A percentile compares a stretch with the other conserved stretches of the same genome.
These are phyloP conservation scores for Palythoa grandiflora DNA, from an alignment of 92 coral and sea anemone species.

Conservation along the genomic window DNA sequence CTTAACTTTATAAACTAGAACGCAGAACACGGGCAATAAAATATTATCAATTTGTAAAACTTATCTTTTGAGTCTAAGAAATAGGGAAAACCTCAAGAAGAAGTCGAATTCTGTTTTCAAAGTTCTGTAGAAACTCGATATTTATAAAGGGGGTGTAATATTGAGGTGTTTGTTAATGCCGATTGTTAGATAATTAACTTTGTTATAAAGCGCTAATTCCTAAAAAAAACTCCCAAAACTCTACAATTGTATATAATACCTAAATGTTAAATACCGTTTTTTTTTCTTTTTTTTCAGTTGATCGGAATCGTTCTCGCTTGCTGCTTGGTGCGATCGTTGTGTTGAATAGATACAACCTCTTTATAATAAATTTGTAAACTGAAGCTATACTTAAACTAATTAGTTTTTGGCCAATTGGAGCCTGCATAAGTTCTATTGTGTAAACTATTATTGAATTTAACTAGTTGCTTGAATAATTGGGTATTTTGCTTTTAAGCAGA, in stretches of 20 bases:
- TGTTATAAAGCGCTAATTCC: no score
- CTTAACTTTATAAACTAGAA: no score
- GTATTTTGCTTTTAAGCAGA: no score
- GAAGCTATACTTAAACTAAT: neutral
- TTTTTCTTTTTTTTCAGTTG: slow-evolving; percentile 52
- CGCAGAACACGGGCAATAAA: no score
- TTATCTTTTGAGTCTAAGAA: no score
- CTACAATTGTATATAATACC: neutral
- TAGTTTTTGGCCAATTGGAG: neutral
- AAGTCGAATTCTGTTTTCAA: no score
- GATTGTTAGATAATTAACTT: neutral
- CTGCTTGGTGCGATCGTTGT: slow-evolving; percentile 79
- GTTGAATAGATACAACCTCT: neutral
- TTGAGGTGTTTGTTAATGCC: neutral
- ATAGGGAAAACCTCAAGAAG: no score
- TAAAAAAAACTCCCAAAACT: neutral
- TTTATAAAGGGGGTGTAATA: no score
- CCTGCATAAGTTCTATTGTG: neutral
- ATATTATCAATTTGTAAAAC: no score
- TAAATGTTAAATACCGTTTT: neutral
- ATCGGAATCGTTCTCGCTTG: slow-evolving; percentile 89
- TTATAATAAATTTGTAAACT: neutral
- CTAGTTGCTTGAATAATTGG: no score
- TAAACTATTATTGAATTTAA: no score
- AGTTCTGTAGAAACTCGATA: no score